Evolutionary conservation across 2,888 invertebrate genomes (phyloP), one percentile per base, ranked within the genome.

Genomic region (Latheticus oryzae): DNA sequence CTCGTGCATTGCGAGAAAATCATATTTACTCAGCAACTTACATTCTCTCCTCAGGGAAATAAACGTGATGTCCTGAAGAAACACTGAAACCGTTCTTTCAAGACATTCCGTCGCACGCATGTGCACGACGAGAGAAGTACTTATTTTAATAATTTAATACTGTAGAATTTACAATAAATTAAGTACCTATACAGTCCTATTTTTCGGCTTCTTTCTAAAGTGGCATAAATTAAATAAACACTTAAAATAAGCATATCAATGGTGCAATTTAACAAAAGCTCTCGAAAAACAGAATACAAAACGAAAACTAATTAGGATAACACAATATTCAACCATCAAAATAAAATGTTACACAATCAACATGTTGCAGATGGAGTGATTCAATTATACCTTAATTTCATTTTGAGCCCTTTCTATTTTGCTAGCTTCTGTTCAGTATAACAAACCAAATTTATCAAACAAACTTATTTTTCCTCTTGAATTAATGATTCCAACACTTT

Each of bases 51-150:
- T 53, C 55, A 59, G 74, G 73, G 73, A 75, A 74, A 73, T 73
- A 72, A n/a, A 72, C 72, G 68, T 71, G 71, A 73, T 73, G 73
- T 74, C 73, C 74, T 68, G 71, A 69, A 64, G 69, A 72, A 70
- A 64, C 68, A 68, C 64, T 63, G 70, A 71, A 72, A 69, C 72
- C n/a, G n/a, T n/a, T n/a, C 32, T 7, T 11, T 11, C 32, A 12
- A 11, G 32, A 32, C 5, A 8, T 28, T 8, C n/a, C n/a, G n/a
- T n/a, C n/a, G n/a, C n/a, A n/a, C n/a, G n/a, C n/a, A n/a, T n/a
- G n/a, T n/a, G n/a, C n/a, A n/a, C n/a, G n/a, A n/a, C n/a, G n/a
- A n/a, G n/a, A n/a, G n/a, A n/a, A n/a, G n/a, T n/a, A n/a, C n/a
- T n/a, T n/a, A n/a, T n/a, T n/a, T n/a, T n/a, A n/a, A n/a, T n/a